A percentile compares a stretch with the other conserved stretches of the same genome.
Conservation (phyloP, 2,888 invertebrate genomes). For the Cyclophora punctaria region DNA sequence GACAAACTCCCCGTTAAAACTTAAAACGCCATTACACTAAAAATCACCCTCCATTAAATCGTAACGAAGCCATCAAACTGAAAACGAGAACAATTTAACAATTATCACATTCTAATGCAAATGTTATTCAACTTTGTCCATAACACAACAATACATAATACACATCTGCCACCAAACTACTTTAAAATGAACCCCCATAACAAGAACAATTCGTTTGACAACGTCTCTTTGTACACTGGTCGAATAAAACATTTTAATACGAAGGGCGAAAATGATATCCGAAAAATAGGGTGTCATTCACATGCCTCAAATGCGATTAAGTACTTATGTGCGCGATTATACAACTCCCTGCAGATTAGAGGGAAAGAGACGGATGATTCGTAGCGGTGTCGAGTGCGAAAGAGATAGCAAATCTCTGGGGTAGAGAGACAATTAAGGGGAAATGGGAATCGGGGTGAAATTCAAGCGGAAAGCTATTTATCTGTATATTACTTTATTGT, state of each 20-base stretch:
- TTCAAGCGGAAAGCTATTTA: conserved; percentile 71
- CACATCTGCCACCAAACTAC: conserved; percentile 44
- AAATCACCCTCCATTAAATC: conserved; percentile 7
- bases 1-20: too few relatives aligned
- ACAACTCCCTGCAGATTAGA: conserved; percentile 51
- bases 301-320: conserved; percentile 67
- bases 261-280: conserved; percentile 47
- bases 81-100: conserved; percentile 45
- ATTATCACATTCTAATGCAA: conserved; percentile 64
- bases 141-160: conserved; percentile 51
- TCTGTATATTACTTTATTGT: conserved; percentile 74
- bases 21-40: not conserved
- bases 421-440: conserved; percentile 32
- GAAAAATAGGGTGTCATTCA: conserved; percentile 64
- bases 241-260: conserved; percentile 59
- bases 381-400: too few relatives aligned
- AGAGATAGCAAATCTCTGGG: not conserved
- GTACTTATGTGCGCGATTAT: conserved; percentile 71
- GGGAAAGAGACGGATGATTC: conserved; percentile 28
- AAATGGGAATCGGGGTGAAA: conserved; percentile 66
- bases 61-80: conserved; percentile 11
- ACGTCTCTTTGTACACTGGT: conserved; percentile 37
- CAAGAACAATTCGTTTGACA: conserved; percentile 7
- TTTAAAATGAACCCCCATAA: conserved; percentile 33
- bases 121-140: conserved; percentile 41